Percentiles rank a stretch among this genome's conserved stretches.
These are phyloP conservation scores for Synanthedon vespiformis DNA, from an alignment of 2,888 invertebrate genomes.

Conservation along the genomic window DNA sequence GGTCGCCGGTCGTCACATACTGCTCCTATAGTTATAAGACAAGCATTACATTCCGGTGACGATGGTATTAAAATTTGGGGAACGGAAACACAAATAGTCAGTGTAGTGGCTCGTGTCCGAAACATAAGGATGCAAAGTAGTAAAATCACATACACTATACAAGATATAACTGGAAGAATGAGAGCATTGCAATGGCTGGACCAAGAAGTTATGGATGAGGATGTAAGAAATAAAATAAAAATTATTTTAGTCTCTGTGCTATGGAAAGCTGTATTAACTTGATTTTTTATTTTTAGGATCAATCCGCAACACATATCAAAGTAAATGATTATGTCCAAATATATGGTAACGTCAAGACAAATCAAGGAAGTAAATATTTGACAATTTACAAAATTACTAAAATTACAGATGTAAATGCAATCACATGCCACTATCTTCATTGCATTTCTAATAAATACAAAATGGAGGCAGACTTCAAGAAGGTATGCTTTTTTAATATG, in stretches of 20 bases:
- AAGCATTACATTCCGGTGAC: conserved; percentile 58
- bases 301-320: conserved; percentile 55
- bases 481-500: conserved; percentile 28
- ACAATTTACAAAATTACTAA: conserved; percentile 64
- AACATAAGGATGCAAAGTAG: conserved; percentile 61
- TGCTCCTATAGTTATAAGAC: conserved; percentile 59
- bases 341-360: conserved; percentile 62
- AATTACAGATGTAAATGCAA: conserved; percentile 54
- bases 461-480: conserved; percentile 61
- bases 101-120: conserved; percentile 47
- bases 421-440: conserved; percentile 64
- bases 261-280: neutral
- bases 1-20: conserved; percentile 56
- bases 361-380: conserved; percentile 59
- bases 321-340: conserved; percentile 63
- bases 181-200: conserved; percentile 61
- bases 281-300: conserved; percentile 38
- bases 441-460: conserved; percentile 62
- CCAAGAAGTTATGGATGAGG: conserved; percentile 61
- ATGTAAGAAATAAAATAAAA: conserved; percentile 25
- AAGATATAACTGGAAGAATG: conserved; percentile 65
- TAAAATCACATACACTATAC: conserved; percentile 63
- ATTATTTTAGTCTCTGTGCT: neutral
- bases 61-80: conserved; percentile 66
- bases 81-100: conserved; percentile 59